Base-by-base conservation (phyloP, 2,888 invertebrate species). In the Drosophila borealis region DNA sequence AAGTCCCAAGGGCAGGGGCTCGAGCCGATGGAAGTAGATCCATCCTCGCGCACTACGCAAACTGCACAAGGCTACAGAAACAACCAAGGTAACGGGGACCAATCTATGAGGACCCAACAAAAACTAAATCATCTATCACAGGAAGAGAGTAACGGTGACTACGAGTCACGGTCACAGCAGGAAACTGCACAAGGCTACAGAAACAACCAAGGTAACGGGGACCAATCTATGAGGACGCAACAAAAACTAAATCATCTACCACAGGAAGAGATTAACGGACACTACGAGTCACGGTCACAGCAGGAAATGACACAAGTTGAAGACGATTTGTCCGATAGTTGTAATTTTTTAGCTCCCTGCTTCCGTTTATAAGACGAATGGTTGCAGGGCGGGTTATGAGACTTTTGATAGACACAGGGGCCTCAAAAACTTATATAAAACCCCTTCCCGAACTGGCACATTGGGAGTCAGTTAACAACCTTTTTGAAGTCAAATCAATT, bases 401-500 rank as follows among this genome's bases (percentile, higher is more conserved):
- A 25, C 25, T 25, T 25, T 25, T 25, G 25, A 25, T 6, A 25
- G 25, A 25, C 25, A 25, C 25, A 25, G 25, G 25, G 25, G 25
- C 5, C 25, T 25, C 25, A 1, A 25, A 25, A 25, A 6, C 5
- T 25, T 25, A 6, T 25, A 25, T 25, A 25, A 25, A 25, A 25
- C 25, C 5, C 6, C 25, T 1, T 25, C 6, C 19, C 5, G 54
- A 34, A 34, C 10, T 45, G 10, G 4, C 14, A 56, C 37, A 29
- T 11, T 37, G 37, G 37, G 37, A 17, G 13, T 5, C n/a, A 48
- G 48, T 57, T 11, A 29, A 48, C 9, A 39, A 4, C 2, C 48
- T 21, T 9, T 36, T 50, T 4, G 17, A 41, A 19, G 48, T 44
- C 2, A 42, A 44, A 42, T 42, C 59, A 5, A 14, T 41, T 56